Conservation (phyloP, 2,113 vertebrate species). For the Ammodytes marinus region DNA sequence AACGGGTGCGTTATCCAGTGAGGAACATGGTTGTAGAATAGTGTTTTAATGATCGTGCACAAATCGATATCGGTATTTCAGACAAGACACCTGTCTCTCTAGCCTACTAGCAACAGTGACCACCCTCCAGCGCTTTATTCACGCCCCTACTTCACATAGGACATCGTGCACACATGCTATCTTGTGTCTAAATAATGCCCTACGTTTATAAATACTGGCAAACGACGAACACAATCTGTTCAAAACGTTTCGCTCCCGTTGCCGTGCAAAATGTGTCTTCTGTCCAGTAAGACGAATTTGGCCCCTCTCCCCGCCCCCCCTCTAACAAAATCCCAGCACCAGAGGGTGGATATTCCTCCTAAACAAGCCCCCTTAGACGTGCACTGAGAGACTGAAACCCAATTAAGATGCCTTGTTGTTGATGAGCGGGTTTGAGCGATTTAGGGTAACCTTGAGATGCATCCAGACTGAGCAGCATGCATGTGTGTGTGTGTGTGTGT, state of each 20-base stretch:
- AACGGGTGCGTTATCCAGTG: not conserved
- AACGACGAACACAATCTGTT: conserved; percentile 13
- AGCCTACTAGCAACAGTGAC: conserved; percentile 69
- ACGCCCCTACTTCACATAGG: not conserved
- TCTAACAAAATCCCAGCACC: conserved; percentile 30
- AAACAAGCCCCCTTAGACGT: conserved; percentile 32
- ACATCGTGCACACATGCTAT: not conserved
- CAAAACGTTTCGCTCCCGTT: conserved; percentile 35
- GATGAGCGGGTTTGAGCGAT: not conserved
- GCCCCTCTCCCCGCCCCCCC: conserved; percentile 62
- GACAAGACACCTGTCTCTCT: conserved; percentile 75
- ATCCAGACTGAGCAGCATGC: conserved; percentile 30
- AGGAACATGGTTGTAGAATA: not conserved
- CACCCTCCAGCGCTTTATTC: conserved; percentile 33
- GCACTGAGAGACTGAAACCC: conserved; percentile 42
- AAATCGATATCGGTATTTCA: conserved; percentile 41
- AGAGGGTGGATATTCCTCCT: conserved; percentile 48
- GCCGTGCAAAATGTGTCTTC: conserved; percentile 50
- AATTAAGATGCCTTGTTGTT: conserved; percentile 42
- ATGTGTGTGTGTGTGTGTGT: not conserved
- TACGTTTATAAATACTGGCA: not conserved
- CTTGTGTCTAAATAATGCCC: no score
- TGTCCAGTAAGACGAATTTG: conserved; percentile 34
- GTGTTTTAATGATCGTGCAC: not conserved
- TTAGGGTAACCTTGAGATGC: conserved; percentile 52